Percentiles rank a stretch among this genome's conserved stretches.
phyloP scores from a whole-genome alignment of 2,888 invertebrate genomes.

The Gortyna flavago region DNA sequence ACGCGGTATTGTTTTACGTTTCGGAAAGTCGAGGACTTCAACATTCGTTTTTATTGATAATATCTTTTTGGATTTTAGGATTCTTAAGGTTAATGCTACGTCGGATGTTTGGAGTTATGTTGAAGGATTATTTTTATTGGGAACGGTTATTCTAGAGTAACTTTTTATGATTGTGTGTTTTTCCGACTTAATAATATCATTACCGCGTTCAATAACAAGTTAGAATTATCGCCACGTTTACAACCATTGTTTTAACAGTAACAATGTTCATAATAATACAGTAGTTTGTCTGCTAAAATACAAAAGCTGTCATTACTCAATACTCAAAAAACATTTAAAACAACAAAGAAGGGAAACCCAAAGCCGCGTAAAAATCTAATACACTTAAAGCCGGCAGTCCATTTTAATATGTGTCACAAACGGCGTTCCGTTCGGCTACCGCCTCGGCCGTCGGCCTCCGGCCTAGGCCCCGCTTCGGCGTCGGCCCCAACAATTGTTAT shows the following conservation, averaged over 20 bases:
- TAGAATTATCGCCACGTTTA: background rate
- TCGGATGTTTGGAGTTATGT: conserved; percentile 22
- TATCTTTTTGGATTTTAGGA: conserved; percentile 40
- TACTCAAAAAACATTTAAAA: conserved; percentile 29
- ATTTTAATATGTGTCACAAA: conserved; percentile 81
- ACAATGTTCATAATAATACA: no score
- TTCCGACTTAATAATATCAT: background rate
- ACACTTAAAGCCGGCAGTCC: conserved; percentile 72
- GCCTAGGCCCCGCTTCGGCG: conserved; percentile 52
- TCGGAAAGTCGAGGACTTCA: conserved; percentile 30
- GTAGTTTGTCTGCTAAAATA: no score
- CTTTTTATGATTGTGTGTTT: background rate
- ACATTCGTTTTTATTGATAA: conserved; percentile 59
- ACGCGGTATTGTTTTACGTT: conserved; percentile 65
- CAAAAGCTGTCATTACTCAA: conserved; percentile 27
- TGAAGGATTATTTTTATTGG: conserved; percentile 30
- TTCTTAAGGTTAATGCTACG: conserved; percentile 31
- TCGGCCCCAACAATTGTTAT: conserved; percentile 77
- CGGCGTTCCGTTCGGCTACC: conserved; percentile 55
- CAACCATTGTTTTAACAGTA: no score
- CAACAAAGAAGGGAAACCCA: conserved; percentile 43
- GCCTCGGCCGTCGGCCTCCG: conserved; percentile 55
- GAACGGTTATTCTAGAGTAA: conserved; percentile 1
- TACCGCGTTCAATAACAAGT: background rate
- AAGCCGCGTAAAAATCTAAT: conserved; percentile 71